Evolutionary conservation across 2,888 invertebrate genomes (phyloP).

Genomic region (Coelopa pilipes): DNA sequence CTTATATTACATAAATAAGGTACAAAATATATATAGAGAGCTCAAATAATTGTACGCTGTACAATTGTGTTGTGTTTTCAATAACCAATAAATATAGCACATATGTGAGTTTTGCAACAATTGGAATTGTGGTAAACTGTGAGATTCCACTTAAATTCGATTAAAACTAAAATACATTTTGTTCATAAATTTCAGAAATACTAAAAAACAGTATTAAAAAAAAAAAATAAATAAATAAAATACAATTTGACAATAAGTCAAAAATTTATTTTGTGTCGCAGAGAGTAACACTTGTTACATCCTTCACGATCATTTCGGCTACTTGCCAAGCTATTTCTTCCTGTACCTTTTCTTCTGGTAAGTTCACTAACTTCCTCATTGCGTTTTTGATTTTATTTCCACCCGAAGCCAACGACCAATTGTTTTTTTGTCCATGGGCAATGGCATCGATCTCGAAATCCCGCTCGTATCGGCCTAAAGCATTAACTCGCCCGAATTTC

Average conservation of each 20-base stretch:
- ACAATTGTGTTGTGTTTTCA: too few relatives aligned
- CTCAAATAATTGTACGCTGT: too few relatives aligned
- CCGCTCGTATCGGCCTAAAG: conserved; percentile 90
- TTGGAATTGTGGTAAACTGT: too few relatives aligned
- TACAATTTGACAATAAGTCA: too few relatives aligned
- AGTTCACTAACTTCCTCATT: conserved; percentile 83
- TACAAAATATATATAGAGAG: too few relatives aligned
- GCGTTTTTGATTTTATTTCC: conserved; percentile 69
- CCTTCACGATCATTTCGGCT: conserved; percentile 96
- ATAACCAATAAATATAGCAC: too few relatives aligned
- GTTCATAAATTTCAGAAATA: not conserved
- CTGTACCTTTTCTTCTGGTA: conserved; percentile 87
- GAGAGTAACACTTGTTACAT: conserved; percentile 86
- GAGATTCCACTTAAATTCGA: too few relatives aligned
- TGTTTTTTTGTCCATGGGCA: conserved; percentile 46
- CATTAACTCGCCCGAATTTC: conserved; percentile 87
- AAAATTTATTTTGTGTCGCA: conserved; percentile 14
- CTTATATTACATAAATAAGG: too few relatives aligned
- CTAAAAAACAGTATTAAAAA: not conserved
- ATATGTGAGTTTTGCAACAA: too few relatives aligned
- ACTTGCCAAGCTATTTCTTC: conserved; percentile 98
- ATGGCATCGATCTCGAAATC: conserved; percentile 82
- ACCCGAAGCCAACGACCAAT: conserved; percentile 57
- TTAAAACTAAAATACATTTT: too few relatives aligned
- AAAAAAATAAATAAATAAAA: too few relatives aligned